Evolutionary conservation across 2,113 vertebrate genomes (phyloP).

Genomic region (Nycticorax nycticorax): DNA sequence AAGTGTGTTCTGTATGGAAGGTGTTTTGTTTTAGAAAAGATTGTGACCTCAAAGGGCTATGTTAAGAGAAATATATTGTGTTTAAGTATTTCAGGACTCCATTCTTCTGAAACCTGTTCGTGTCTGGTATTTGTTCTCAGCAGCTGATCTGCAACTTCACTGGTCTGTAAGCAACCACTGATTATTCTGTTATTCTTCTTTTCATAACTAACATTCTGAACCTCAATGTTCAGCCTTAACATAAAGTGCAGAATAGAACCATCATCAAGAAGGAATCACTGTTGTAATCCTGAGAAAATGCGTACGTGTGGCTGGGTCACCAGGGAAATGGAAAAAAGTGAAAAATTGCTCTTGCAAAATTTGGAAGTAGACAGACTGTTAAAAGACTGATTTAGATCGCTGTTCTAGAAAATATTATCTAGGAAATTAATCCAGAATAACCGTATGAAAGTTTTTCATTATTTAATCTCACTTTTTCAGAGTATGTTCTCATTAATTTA

Average conservation of each 20-base stretch:
- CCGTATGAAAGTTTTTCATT: neutral
- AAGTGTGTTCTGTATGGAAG: neutral
- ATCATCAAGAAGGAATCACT: neutral
- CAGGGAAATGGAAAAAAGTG: neutral
- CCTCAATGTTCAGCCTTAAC: neutral
- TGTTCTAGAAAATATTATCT: neutral
- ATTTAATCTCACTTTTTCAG: neutral
- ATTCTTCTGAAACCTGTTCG: neutral
- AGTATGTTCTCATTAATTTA: neutral
- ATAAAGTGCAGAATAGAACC: neutral
- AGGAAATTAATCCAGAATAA: neutral
- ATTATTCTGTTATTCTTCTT: neutral
- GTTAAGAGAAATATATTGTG: neutral
- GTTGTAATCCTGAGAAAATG: slow-evolving; percentile 18
- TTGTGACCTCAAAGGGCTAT: neutral
- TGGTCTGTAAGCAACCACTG: neutral
- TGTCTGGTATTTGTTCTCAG: slow-evolving; percentile 7
- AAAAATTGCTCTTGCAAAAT: neutral
- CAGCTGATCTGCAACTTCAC: neutral
- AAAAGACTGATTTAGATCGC: neutral
- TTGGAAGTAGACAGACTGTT: neutral
- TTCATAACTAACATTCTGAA: neutral
- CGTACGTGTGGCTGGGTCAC: neutral
- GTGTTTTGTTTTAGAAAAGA: neutral
- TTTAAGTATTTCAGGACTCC: neutral